These are phyloP conservation scores for Hippasteria phrygiana DNA, from an alignment of 53 echinoderm and acorn worm genomes.

Conservation along the genomic window DNA sequence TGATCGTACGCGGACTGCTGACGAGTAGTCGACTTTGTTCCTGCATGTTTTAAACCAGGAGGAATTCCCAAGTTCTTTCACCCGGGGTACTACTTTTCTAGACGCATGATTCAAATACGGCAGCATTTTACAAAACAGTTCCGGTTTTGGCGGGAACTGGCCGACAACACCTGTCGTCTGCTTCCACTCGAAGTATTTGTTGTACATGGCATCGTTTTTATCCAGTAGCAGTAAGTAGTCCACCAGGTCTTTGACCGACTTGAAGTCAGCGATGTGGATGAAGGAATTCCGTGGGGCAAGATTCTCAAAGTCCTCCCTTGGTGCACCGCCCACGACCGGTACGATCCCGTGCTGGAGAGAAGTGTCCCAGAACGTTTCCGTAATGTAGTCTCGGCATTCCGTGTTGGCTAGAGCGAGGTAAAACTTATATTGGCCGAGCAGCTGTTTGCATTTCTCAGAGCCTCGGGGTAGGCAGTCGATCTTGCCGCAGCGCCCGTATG, in stretches of 20 bases:
- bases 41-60: conserved; percentile 58
- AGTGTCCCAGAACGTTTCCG: conserved; percentile 71
- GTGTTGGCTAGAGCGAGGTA: conserved; percentile 68
- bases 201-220: conserved; percentile 62
- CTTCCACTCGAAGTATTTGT: conserved; percentile 54
- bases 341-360: conserved; percentile 58
- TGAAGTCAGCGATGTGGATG: conserved; percentile 62
- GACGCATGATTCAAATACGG: conserved; percentile 1
- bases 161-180: not conserved
- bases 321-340: conserved; percentile 72
- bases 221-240: conserved; percentile 43
- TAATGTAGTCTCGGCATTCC: conserved; percentile 79
- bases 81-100: not conserved
- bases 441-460: conserved; percentile 37
- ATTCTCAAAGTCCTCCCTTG: conserved; percentile 62
- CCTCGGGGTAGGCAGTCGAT: conserved; percentile 52
- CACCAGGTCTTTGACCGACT: conserved; percentile 38
- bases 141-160: conserved; percentile 58
- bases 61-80: conserved; percentile 46
- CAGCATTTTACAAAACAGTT: conserved; percentile 56
- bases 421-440: conserved; percentile 68
- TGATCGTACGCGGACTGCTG: conserved; percentile 44
- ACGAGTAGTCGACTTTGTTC: conserved; percentile 11
- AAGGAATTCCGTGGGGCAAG: conserved; percentile 71
- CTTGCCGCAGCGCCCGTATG: conserved; percentile 57